phyloP scores from a whole-genome alignment of 2,888 invertebrate genomes.

The Temnothorax unifasciatus region DNA sequence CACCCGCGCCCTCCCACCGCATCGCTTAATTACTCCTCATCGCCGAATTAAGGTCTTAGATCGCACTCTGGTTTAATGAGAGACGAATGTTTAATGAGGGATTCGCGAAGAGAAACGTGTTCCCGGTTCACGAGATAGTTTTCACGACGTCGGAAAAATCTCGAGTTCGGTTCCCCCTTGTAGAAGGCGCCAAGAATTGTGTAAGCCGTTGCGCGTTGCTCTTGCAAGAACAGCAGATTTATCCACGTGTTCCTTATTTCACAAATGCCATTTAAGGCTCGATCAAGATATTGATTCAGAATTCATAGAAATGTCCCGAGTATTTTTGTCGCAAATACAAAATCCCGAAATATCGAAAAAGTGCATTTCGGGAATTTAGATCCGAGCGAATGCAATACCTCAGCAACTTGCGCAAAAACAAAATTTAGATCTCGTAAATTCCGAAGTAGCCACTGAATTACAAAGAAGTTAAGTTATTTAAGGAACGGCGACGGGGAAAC shows the following conservation, averaged over 20 bases:
- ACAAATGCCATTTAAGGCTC: conserved; percentile 1
- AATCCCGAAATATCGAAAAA: neutral
- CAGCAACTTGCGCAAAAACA: neutral
- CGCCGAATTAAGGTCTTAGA: conserved; percentile 78
- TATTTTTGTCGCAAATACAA: conserved; percentile 8
- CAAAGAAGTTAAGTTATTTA: neutral
- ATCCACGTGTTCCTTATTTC: neutral
- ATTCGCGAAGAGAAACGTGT: conserved; percentile 49
- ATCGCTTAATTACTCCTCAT: conserved; percentile 81
- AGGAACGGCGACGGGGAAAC: neutral
- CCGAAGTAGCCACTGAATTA: neutral
- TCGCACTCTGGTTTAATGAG: conserved; percentile 77
- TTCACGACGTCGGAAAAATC: conserved; percentile 70
- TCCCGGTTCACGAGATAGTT: conserved; percentile 65
- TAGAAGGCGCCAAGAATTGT: conserved; percentile 27
- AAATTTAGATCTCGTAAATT: conserved; percentile 18
- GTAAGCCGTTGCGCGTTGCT: neutral
- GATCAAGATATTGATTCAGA: conserved; percentile 21
- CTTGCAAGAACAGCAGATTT: conserved; percentile 24
- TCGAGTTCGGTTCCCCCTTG: neutral
- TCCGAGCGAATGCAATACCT: neutral
- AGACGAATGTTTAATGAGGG: conserved; percentile 76
- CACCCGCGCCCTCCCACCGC: conserved; percentile 43
- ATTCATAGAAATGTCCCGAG: neutral
- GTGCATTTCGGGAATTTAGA: neutral